Evolutionary conservation across 1,140 invertebrate species (phyloP), one percentile per base, ranked within the genome.

Genomic region (Agraylea sexmaculata): DNA sequence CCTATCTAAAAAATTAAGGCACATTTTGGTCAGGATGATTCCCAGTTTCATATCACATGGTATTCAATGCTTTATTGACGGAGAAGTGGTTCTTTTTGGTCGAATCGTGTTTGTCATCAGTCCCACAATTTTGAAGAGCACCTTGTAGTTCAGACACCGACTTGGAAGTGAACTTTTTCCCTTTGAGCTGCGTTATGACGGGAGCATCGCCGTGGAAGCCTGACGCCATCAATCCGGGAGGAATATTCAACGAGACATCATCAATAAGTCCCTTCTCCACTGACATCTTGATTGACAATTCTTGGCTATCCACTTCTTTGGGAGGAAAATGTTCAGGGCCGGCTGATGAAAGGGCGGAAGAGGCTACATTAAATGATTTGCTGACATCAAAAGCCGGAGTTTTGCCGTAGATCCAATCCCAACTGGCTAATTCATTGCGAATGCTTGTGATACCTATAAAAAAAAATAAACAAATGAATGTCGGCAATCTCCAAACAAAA

Each of bases 321-420:
- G 27, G 27, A 16, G 42, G 27, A 16, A 43, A 43, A 17, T 42
- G 36, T 31, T 45, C 37, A 16, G 25, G 28, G 16, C 32, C 32
- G 1, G 57, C 54, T 0, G 58, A 51, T 1, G 56, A 51, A 3
- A 68, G 54, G 4, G 66, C 40, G 37, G 60, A 60, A 1, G 51
- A 46, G 1, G 65, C 63, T 4, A 68, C 65, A 0, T 59, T 59
- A 52, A 68, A 68, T 1, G 58, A 51, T 17, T 64, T 55, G 40
- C 60, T 65, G 4, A 87, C 73, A 1, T 71, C 75, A 59, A 94
- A 95, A 51, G 77, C 75, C 1, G 90, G 90, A 1, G 88, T 87
- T 55, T 77, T 80, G n/a, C 86, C 90, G 60, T 74, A 90, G 36
- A 75, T 74, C 89, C 88, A 94, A 33, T 87, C 73, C 88, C 89